Evolutionary conservation across 1,140 invertebrate species (phyloP), one percentile per base, ranked within the genome.

Genomic region (Eufriesea mexicana): DNA sequence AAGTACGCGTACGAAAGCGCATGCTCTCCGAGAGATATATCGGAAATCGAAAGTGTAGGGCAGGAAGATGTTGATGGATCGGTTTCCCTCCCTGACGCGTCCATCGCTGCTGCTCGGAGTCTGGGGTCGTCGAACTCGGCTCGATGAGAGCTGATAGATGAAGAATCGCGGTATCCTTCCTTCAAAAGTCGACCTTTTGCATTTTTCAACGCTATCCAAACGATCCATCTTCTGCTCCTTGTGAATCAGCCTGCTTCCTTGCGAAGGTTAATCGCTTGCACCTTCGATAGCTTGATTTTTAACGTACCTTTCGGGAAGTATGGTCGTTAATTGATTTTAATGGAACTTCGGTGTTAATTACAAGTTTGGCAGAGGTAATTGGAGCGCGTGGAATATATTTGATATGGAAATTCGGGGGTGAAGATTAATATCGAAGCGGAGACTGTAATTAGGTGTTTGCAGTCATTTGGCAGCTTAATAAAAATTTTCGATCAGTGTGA

Each of bases 1-100:
- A 45, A 47, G 64, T 57, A 49, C 28, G 42, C 42, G n/a, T 49
- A 45, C 7, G 23, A 47, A 68, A 47, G 23, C 14, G 51, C 42
- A 23, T 2, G 28, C 6, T 9, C 20, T 23, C 64, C 23, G 2
- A 2, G 12, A 45, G 18, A 28, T 8, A 14, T 23, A 47, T 70
- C 18, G 18, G 47, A 79, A 67, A 79, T 70, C 76, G 76, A 79
- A 79, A 79, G 76, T 79, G 42, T 14, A 79, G 76, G 42, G 18
- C 14, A 35, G 45, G 20, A 45, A 70, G 42, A 79, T 49, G 51
- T 28, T 35, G 18, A 35, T 49, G 45, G 42, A 71, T 79, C 35
- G n/a, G 10, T 42, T 59, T 71, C 47, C 51, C 18, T 47, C 51
- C n/a, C n/a, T 70, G 42, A 28, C 25, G 20, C 23, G 42, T 10